Conservation (phyloP, 2,888 invertebrate genomes). For the Drosophila meridionalis region DNA sequence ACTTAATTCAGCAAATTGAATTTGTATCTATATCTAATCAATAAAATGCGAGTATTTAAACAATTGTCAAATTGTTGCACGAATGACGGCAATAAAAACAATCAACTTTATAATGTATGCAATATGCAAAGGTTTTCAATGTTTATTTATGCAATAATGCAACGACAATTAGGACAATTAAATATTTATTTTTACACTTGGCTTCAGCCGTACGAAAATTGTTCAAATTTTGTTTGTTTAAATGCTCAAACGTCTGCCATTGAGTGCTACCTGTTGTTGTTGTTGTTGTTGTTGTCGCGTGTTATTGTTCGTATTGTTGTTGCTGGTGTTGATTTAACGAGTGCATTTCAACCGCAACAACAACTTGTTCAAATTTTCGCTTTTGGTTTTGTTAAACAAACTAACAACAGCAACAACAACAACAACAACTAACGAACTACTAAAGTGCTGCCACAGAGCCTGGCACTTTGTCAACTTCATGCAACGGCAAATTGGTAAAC, state of each 20-base stretch:
- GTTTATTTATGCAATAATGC: conserved; percentile 70
- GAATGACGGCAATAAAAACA: conserved; percentile 26
- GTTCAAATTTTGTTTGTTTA: conserved; percentile 52
- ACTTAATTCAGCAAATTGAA: background rate
- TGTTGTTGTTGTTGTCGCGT: conserved; percentile 17
- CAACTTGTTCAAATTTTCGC: conserved; percentile 59
- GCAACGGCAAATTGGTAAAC: conserved; percentile 58
- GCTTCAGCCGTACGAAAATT: conserved; percentile 32
- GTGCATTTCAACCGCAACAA: conserved; percentile 52
- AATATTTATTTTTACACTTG: conserved; percentile 72
- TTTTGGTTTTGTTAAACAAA: conserved; percentile 60
- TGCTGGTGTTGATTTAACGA: conserved; percentile 47
- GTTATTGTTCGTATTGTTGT: conserved; percentile 2
- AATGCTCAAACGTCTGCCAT: conserved; percentile 40
- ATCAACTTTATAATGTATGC: conserved; percentile 45
- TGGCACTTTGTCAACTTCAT: conserved; percentile 66
- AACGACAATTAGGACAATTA: conserved; percentile 69
- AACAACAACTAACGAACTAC: conserved; percentile 26
- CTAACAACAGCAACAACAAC: conserved; percentile 21
- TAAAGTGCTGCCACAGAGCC: conserved; percentile 47
- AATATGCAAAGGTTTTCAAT: conserved; percentile 52
- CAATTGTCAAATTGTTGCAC: conserved; percentile 28
- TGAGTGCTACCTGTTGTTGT: conserved; percentile 26
- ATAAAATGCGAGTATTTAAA: conserved; percentile 12
- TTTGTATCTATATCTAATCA: conserved; percentile 4